A percentile compares a stretch with the other conserved stretches of the same genome.
Conservation (phyloP, 2,888 invertebrate species). For the Pimpla rufipes region DNA sequence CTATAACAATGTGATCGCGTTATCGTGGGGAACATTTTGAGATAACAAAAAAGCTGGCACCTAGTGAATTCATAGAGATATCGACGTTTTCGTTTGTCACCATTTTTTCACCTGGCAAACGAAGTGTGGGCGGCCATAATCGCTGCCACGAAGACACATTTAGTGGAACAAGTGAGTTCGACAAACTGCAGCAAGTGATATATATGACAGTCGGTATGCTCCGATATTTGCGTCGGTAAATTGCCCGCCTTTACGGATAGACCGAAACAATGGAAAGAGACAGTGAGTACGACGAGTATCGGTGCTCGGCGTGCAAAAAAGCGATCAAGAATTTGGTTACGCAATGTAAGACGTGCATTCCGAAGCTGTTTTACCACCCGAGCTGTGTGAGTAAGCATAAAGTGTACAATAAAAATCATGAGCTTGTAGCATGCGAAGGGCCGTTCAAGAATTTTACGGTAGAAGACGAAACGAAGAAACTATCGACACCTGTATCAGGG, state of each 20-base stretch:
- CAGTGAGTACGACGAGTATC: slow-evolving; percentile 12
- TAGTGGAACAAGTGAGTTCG: not conserved
- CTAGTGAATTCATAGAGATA: too few relatives aligned
- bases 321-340: not conserved
- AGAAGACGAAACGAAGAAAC: slow-evolving; percentile 4
- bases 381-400: slow-evolving; percentile 35
- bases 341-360: slow-evolving; percentile 22
- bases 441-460: slow-evolving; percentile 12
- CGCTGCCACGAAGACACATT: too few relatives aligned
- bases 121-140: too few relatives aligned
- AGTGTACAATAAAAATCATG: slow-evolving; percentile 19
- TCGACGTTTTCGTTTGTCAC: too few relatives aligned
- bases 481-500: slow-evolving; percentile 8
- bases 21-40: too few relatives aligned
- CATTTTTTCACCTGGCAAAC: too few relatives aligned
- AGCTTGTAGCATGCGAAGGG: slow-evolving; percentile 30
- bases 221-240: not conserved
- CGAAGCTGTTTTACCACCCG: slow-evolving; percentile 50
- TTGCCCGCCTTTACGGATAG: not conserved
- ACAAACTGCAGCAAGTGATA: not conserved
- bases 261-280: slow-evolving; percentile 1
- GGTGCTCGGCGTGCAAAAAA: slow-evolving; percentile 25
- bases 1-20: too few relatives aligned
- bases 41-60: too few relatives aligned
- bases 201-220: not conserved